These are phyloP conservation scores for Nyctibius bracteatus DNA, from an alignment of 2,113 vertebrate genomes.

Conservation along the genomic window DNA sequence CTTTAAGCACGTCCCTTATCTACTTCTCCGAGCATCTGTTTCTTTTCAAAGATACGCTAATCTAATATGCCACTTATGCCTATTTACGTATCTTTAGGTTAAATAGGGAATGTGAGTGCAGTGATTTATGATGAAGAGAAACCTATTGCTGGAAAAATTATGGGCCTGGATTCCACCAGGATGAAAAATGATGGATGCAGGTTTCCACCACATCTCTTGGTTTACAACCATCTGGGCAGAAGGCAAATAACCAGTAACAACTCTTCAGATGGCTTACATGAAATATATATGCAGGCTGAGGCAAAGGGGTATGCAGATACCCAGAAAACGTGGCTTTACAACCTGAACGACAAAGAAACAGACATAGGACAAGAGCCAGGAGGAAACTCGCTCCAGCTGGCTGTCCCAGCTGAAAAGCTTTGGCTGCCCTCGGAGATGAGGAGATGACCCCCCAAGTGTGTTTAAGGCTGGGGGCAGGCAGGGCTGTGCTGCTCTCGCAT, in stretches of 20 bases:
- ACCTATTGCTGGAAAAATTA: background rate
- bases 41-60: background rate
- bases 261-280: background rate
- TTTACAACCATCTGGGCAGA: background rate
- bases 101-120: fast-evolving
- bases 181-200: background rate
- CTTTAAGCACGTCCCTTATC: background rate
- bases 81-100: background rate
- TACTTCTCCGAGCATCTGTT: background rate
- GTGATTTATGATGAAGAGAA: background rate
- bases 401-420: background rate
- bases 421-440: fast-evolving
- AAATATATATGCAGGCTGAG: background rate
- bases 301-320: background rate
- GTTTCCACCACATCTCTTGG: background rate
- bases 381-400: background rate
- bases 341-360: background rate
- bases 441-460: fast-evolving
- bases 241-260: background rate
- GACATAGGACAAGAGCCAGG: background rate
- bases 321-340: background rate
- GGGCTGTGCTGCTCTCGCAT: fast-evolving
- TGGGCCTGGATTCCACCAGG: background rate
- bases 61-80: background rate
- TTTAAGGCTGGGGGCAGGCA: background rate